Conservation (phyloP, 2,113 vertebrate species). For the Motacilla tschutschensis region DNA sequence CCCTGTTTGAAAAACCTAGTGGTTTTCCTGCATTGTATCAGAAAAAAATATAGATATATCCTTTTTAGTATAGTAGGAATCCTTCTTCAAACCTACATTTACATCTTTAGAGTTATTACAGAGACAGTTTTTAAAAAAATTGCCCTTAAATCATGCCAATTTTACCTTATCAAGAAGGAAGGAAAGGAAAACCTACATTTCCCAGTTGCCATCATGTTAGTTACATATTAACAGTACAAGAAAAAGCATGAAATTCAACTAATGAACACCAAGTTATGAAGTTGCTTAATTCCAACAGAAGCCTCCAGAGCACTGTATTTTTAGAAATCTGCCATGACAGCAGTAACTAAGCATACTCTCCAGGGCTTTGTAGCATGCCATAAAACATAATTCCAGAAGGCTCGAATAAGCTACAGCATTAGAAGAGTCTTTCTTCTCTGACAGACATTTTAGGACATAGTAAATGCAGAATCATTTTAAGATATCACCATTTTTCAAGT, state of each 20-base stretch:
- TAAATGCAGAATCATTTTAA: neutral
- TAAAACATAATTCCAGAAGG: constrained; percentile 39
- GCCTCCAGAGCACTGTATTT: constrained; percentile 30
- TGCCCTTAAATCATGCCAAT: neutral
- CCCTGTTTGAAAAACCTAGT: neutral
- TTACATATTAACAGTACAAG: constrained; percentile 11
- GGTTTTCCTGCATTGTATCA: neutral
- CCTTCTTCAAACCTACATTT: neutral
- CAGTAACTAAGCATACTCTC: constrained; percentile 39
- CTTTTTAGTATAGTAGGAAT: neutral
- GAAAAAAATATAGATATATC: neutral
- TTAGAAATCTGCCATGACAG: constrained; percentile 35
- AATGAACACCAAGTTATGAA: constrained; percentile 47
- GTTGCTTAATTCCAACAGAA: constrained; percentile 38
- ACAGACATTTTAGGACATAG: neutral
- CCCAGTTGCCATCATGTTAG: constrained; percentile 1
- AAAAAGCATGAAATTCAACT: constrained; percentile 29
- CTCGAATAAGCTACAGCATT: constrained; percentile 19
- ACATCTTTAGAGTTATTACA: neutral
- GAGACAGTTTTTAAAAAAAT: neutral
- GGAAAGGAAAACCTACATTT: constrained; percentile 1
- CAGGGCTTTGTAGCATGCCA: constrained; percentile 23
- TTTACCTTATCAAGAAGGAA: neutral
- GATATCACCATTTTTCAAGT: neutral
- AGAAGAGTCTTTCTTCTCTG: constrained; percentile 2